Evolutionary conservation across 1,140 invertebrate species (phyloP).

Genomic region (Hylaeus volcanicus): DNA sequence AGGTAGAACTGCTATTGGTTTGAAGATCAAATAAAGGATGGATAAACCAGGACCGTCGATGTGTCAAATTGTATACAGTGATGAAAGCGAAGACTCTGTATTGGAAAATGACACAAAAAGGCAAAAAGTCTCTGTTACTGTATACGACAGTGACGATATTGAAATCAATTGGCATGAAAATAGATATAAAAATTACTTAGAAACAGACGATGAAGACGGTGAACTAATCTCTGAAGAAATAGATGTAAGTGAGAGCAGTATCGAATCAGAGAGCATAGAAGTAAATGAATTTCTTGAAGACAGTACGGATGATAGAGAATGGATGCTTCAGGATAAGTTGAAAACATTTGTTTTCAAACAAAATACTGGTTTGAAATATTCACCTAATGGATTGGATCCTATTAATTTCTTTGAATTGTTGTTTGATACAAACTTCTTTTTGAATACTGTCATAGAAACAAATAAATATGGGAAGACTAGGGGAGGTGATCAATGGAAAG

Average conservation of each 20-base stretch:
- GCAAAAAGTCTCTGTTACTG: no score
- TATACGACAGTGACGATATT: no score
- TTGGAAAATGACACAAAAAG: no score
- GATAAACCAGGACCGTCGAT: no score
- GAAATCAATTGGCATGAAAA: no score
- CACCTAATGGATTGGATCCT: not conserved
- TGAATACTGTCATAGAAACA: not conserved
- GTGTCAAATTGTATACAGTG: no score
- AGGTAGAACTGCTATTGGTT: no score
- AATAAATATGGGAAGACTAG: constrained; percentile 1
- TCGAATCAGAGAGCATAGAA: not conserved
- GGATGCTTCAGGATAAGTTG: not conserved
- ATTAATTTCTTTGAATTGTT: constrained; percentile 17
- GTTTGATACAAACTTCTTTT: constrained; percentile 11
- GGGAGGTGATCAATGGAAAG: not conserved
- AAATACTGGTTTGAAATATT: not conserved
- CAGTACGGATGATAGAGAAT: not conserved
- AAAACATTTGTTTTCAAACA: not conserved
- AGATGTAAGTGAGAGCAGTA: not conserved
- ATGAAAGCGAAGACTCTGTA: no score
- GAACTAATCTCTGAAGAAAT: not conserved
- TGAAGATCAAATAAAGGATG: no score
- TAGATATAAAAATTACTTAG: no score
- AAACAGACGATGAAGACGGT: no score
- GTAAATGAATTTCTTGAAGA: not conserved